Percentiles rank a stretch among this genome's conserved stretches.
phyloP scores from a whole-genome alignment of 2,888 invertebrate species.

The Gymnosoma rotundatum region DNA sequence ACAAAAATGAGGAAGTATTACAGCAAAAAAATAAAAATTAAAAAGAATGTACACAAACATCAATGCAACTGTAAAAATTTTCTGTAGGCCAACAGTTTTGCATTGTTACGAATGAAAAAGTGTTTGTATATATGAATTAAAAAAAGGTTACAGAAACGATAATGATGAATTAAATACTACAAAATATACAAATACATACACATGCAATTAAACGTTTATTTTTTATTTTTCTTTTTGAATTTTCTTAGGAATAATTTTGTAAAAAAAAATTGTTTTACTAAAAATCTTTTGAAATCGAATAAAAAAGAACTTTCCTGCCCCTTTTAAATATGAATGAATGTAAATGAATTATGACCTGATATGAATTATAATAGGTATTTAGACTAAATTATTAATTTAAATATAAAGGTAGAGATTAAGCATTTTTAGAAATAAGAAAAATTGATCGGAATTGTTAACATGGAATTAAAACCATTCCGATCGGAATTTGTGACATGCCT shows the following conservation, averaged over 20 bases:
- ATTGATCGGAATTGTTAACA: too few relatives aligned
- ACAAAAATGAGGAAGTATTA: not conserved
- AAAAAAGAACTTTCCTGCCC: too few relatives aligned
- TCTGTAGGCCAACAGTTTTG: not conserved
- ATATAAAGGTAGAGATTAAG: too few relatives aligned
- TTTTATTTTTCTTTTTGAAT: not conserved
- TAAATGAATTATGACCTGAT: too few relatives aligned
- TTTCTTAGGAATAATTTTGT: not conserved
- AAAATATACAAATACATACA: not conserved
- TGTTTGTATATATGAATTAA: constrained; percentile 16
- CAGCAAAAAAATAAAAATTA: not conserved
- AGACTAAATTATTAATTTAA: too few relatives aligned
- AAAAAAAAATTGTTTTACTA: too few relatives aligned
- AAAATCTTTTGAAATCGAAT: too few relatives aligned
- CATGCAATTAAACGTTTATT: constrained; percentile 13
- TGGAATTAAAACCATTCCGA: too few relatives aligned
- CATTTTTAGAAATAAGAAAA: too few relatives aligned
- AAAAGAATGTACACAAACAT: not conserved
- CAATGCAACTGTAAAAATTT: not conserved
- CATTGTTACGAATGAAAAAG: not conserved
- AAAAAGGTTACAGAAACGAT: constrained; percentile 40
- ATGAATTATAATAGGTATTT: too few relatives aligned
- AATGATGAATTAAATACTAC: constrained; percentile 37
- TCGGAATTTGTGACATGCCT: too few relatives aligned
- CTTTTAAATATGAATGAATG: too few relatives aligned